Evolutionary conservation across 2,888 invertebrate genomes (phyloP).

Genomic region (Rotaria socialis): DNA sequence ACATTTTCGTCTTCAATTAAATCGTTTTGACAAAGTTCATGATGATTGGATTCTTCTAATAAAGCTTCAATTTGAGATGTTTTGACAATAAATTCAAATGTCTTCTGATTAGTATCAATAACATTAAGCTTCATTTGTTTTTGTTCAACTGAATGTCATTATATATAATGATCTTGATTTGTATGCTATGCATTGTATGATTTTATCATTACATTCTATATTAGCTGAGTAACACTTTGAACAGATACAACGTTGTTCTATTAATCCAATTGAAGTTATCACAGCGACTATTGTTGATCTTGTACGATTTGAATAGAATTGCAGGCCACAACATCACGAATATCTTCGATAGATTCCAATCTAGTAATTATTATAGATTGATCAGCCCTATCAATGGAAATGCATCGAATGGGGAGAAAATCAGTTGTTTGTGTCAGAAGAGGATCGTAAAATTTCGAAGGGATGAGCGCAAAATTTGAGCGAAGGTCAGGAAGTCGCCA

Average conservation of each 20-base stretch:
- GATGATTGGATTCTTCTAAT: neutral
- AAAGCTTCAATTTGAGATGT: neutral
- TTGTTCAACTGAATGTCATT: neutral
- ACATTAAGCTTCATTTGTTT: neutral
- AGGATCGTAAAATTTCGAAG: no score
- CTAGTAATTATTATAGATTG: neutral
- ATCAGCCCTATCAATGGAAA: no score
- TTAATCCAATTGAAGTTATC: neutral
- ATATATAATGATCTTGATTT: neutral
- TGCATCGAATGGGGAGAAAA: no score
- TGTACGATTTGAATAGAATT: neutral
- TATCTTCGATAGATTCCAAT: neutral
- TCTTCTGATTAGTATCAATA: neutral
- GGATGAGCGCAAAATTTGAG: no score
- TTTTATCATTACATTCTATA: neutral
- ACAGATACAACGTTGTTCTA: neutral
- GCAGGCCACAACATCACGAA: neutral
- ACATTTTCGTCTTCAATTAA: neutral
- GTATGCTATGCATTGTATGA: neutral
- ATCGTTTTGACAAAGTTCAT: neutral
- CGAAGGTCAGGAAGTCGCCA: no score
- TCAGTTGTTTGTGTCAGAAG: no score
- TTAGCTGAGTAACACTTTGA: neutral
- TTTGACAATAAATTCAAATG: neutral
- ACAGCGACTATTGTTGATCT: neutral